Conservation (phyloP, 2,888 invertebrate species). For the Seira musarum region DNA sequence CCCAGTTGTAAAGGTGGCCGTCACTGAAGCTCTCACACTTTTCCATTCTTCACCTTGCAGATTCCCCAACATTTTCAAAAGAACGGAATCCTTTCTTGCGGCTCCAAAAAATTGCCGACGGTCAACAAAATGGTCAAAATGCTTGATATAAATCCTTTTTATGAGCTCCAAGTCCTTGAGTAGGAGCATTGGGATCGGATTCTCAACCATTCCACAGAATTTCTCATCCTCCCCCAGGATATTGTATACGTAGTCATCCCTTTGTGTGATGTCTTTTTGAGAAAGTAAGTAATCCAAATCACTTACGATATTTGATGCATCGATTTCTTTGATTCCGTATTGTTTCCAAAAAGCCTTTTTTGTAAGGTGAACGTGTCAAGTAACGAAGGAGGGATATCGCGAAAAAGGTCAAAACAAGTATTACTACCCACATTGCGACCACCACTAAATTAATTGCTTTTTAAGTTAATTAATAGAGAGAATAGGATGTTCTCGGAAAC, state of each 20-base stretch:
- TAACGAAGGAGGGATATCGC: too few relatives aligned
- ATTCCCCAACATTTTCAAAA: conserved; percentile 34
- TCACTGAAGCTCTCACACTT: conserved; percentile 24
- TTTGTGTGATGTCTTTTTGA: conserved; percentile 28
- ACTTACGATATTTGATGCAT: conserved; percentile 11
- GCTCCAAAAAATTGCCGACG: conserved; percentile 34
- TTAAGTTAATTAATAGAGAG: too few relatives aligned
- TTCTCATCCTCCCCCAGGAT: conserved; percentile 15
- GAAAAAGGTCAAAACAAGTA: too few relatives aligned
- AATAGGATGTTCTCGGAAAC: too few relatives aligned
- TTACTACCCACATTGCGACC: too few relatives aligned
- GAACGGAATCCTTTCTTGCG: conserved; percentile 22
- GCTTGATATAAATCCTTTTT: conserved; percentile 32
- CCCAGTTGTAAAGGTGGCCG: conserved; percentile 40
- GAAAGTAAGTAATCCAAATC: conserved; percentile 37
- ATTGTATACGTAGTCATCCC: conserved; percentile 42
- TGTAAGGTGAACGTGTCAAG: too few relatives aligned
- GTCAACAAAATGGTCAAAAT: conserved; percentile 51
- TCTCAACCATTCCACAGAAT: conserved; percentile 31
- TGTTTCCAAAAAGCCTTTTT: conserved; percentile 29
- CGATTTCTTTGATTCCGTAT: conserved; percentile 37
- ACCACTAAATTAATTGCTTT: too few relatives aligned
- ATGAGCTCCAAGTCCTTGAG: conserved; percentile 39
- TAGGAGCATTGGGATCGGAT: conserved; percentile 2
- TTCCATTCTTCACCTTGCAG: conserved; percentile 42